phyloP scores from a whole-genome alignment of 2,888 invertebrate genomes.

The Nesidiocoris tenuis region DNA sequence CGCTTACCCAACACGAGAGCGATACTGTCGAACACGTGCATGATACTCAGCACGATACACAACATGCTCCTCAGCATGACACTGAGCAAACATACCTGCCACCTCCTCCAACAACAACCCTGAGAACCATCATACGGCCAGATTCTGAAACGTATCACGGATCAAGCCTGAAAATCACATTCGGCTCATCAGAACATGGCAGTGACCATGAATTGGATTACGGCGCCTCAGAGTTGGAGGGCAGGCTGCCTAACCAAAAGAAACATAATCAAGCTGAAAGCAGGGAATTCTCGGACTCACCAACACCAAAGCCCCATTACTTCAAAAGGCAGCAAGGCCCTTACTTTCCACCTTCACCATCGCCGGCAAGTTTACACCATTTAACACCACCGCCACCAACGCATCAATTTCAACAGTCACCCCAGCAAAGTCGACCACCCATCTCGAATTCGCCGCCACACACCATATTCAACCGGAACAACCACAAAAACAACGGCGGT shows the following conservation, averaged over 20 bases:
- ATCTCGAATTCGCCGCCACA: slow-evolving; percentile 54
- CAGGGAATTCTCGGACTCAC: slow-evolving; percentile 37
- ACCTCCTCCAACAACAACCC: slow-evolving; percentile 70
- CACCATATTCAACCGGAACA: slow-evolving; percentile 32
- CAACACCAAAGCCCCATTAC: slow-evolving; percentile 25
- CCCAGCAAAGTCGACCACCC: slow-evolving; percentile 50
- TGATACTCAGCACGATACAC: slow-evolving; percentile 34
- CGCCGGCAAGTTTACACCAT: slow-evolving; percentile 20
- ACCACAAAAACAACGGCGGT: slow-evolving; percentile 48
- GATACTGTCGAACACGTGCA: slow-evolving; percentile 58
- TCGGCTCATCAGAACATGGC: slow-evolving; percentile 62
- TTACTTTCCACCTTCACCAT: slow-evolving; percentile 33
- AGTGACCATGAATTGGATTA: slow-evolving; percentile 44
- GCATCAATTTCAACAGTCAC: slow-evolving; percentile 45
- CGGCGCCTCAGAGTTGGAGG: slow-evolving; percentile 47
- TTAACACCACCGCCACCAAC: slow-evolving; percentile 46
- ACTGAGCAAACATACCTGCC: slow-evolving; percentile 54
- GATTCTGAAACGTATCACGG: slow-evolving; percentile 79
- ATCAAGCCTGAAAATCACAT: slow-evolving; percentile 78
- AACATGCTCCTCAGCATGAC: slow-evolving; percentile 8
- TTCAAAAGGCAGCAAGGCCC: slow-evolving; percentile 49
- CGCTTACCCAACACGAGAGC: slow-evolving; percentile 69
- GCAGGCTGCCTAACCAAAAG: slow-evolving; percentile 44
- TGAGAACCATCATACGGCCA: slow-evolving; percentile 80
- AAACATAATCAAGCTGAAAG: slow-evolving; percentile 39